Evolutionary conservation across 92 coral and sea anemone species (phyloP).

Genomic region (Palythoa grandis): DNA sequence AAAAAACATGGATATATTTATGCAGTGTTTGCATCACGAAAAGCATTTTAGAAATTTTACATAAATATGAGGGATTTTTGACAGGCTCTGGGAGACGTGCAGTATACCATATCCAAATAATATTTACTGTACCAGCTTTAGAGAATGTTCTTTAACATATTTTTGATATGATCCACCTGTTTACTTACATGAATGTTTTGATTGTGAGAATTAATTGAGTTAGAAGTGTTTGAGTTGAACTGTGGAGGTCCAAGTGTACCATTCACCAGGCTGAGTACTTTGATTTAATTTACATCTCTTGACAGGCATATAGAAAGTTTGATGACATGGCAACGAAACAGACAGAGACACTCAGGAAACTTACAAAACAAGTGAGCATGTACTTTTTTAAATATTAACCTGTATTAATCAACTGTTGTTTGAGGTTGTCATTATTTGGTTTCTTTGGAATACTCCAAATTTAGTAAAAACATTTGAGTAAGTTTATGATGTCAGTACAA

Average conservation of each 20-base stretch:
- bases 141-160: neutral
- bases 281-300: neutral
- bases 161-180: neutral
- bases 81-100: too few relatives aligned
- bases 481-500: too few relatives aligned
- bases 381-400: too few relatives aligned
- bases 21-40: too few relatives aligned
- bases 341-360: conserved; percentile 91
- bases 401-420: neutral
- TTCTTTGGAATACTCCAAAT: too few relatives aligned
- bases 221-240: neutral
- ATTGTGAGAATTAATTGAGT: neutral
- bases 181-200: neutral
- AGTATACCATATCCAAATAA: too few relatives aligned
- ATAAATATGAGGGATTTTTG: too few relatives aligned
- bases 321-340: conserved; percentile 99
- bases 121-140: neutral
- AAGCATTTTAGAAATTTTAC: too few relatives aligned
- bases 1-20: too few relatives aligned
- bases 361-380: conserved; percentile 86
- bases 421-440: neutral
- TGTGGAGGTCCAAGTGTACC: neutral
- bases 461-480: too few relatives aligned
- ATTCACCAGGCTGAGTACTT: neutral
- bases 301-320: conserved; percentile 93